A percentile compares a stretch with the other conserved stretches of the same genome.
phyloP scores from a whole-genome alignment of 1,140 invertebrate genomes.

The Orchestia grillus region DNA sequence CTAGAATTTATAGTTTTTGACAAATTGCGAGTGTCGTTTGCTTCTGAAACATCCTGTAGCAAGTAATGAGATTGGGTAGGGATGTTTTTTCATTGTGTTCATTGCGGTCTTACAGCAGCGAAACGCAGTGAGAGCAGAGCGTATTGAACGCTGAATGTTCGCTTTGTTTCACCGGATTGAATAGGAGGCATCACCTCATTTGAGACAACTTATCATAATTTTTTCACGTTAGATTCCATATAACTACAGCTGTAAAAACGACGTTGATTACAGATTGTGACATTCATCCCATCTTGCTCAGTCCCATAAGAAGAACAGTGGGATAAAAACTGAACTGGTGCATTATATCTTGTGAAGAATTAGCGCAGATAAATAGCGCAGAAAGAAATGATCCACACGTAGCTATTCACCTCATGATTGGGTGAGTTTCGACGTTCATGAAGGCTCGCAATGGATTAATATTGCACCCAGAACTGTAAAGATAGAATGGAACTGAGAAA shows the following conservation, averaged over 20 bases:
- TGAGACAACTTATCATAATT: neutral
- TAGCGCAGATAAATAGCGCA: too few species aligned
- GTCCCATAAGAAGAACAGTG: neutral
- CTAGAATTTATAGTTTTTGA: too few species aligned
- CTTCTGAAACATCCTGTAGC: too few species aligned
- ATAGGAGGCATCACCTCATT: neutral
- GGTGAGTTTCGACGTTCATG: neutral
- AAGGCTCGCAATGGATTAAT: neutral
- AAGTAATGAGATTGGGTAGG: too few species aligned
- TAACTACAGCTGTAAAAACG: neutral
- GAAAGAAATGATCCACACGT: too few species aligned
- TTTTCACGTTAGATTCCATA: neutral
- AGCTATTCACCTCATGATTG: neutral
- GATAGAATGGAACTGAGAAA: neutral
- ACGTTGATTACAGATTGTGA: neutral
- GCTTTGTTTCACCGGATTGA: neutral
- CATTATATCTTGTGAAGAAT: too few species aligned
- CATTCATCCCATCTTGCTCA: too few species aligned
- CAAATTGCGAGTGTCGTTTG: too few species aligned
- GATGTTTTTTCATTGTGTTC: too few species aligned
- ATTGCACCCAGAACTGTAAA: neutral
- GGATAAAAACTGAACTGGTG: neutral
- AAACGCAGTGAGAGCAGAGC: too few species aligned
- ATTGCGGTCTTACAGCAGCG: too few species aligned
- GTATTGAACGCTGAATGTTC: neutral